phyloP scores from a whole-genome alignment of 2,888 invertebrate species.

The Cephus nigrinus region DNA sequence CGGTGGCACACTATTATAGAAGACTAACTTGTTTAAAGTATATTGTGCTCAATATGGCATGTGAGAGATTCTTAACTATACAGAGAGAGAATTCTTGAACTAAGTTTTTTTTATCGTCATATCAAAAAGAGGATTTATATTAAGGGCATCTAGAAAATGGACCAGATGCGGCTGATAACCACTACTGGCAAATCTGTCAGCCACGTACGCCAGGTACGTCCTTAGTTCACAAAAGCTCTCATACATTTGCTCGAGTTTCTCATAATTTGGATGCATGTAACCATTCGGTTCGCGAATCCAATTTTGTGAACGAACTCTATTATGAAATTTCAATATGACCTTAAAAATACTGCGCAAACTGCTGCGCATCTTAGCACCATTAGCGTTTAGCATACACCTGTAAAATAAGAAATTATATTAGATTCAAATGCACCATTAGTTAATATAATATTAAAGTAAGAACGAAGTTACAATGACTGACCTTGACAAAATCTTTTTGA shows the following conservation, averaged over 20 bases:
- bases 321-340: conserved; percentile 78
- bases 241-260: conserved; percentile 71
- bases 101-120: conserved; percentile 32
- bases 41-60: not conserved
- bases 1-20: not conserved
- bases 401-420: conserved; percentile 29
- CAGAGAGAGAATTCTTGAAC: not conserved
- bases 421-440: not conserved
- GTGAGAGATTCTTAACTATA: not conserved
- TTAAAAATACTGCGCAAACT: conserved; percentile 79
- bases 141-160: conserved; percentile 75
- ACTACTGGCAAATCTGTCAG: conserved; percentile 73
- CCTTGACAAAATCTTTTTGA: conserved; percentile 80
- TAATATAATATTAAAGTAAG: conserved; percentile 12
- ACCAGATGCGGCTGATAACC: conserved; percentile 77
- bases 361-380: conserved; percentile 76
- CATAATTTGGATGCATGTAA: conserved; percentile 72
- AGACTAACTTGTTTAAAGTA: not conserved
- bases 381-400: conserved; percentile 79
- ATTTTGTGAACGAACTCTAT: conserved; percentile 70
- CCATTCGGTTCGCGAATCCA: conserved; percentile 70
- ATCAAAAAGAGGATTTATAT: conserved; percentile 70
- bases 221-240: conserved; percentile 72
- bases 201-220: conserved; percentile 73
- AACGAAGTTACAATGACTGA: conserved; percentile 47